Evolutionary conservation across 92 coral and sea anemone species (phyloP).

Genomic region (Porites rus): DNA sequence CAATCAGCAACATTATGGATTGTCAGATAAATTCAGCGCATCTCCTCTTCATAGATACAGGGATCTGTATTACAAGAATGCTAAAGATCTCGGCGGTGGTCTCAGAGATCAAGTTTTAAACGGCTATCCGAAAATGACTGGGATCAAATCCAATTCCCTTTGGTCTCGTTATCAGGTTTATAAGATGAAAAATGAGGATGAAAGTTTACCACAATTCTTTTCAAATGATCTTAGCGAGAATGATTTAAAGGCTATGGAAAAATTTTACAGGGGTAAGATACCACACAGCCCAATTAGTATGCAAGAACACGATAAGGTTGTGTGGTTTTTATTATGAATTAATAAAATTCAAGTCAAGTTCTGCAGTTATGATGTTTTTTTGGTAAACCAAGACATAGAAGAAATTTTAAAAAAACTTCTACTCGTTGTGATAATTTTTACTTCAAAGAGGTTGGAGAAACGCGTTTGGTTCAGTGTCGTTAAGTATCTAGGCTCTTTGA

Average conservation of each 20-base stretch:
- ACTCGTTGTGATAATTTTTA: no score
- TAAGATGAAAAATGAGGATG: neutral
- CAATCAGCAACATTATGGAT: neutral
- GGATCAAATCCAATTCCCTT: neutral
- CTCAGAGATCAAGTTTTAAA: neutral
- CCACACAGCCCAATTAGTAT: constrained; percentile 3
- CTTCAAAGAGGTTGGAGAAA: no score
- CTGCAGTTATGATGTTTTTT: no score
- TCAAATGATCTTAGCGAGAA: constrained; percentile 14
- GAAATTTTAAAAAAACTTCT: no score
- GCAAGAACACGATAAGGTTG: neutral
- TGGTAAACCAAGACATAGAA: no score
- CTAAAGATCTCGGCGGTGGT: neutral
- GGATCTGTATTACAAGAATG: neutral
- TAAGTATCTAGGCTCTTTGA: no score
- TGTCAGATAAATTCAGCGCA: neutral
- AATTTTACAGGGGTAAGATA: constrained; percentile 39
- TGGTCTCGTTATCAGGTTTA: neutral
- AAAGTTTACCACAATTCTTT: neutral
- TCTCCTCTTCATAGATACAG: neutral
- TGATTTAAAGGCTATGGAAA: constrained; percentile 27
- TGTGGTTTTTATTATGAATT: neutral
- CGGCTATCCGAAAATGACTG: neutral
- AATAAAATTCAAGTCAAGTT: no score
- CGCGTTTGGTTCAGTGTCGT: no score